These are phyloP conservation scores for Aphelenchoides avenae DNA, from an alignment of 1,140 invertebrate species.

Conservation along the genomic window DNA sequence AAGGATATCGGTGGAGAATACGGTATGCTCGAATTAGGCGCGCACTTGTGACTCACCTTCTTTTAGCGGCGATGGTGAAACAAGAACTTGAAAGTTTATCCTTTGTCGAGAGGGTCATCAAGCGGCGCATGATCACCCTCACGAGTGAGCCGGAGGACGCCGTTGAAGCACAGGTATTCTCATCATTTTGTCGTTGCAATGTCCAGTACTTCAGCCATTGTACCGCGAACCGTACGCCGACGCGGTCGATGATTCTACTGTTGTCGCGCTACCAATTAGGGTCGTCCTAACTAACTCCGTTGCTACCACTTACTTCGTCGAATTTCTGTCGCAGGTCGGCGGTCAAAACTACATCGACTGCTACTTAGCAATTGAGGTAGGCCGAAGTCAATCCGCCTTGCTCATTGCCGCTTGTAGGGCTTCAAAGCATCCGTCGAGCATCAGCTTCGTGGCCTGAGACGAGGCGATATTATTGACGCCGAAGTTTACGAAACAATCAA, in stretches of 20 bases:
- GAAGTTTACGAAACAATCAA: slow-evolving; percentile 66
- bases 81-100: slow-evolving; percentile 81
- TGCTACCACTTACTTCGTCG: slow-evolving; percentile 74
- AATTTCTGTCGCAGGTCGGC: slow-evolving; percentile 72
- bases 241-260: slow-evolving; percentile 10
- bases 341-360: slow-evolving; percentile 75
- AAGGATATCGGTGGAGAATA: slow-evolving; percentile 45
- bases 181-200: background rate
- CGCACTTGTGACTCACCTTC: background rate
- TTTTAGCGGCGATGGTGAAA: slow-evolving; percentile 71
- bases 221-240: background rate
- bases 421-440: slow-evolving; percentile 75
- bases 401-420: slow-evolving; percentile 61
- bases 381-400: background rate
- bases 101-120: slow-evolving; percentile 74
- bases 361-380: slow-evolving; percentile 74
- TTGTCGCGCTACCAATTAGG: slow-evolving; percentile 71
- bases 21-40: slow-evolving; percentile 9
- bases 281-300: slow-evolving; percentile 76
- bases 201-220: slow-evolving; percentile 11
- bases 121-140: slow-evolving; percentile 67
- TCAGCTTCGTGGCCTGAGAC: slow-evolving; percentile 61
- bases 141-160: slow-evolving; percentile 45
- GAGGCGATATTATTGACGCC: slow-evolving; percentile 43
- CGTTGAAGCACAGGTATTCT: slow-evolving; percentile 23